A percentile compares a stretch with the other conserved stretches of the same genome.
Evolutionary conservation across 1,140 invertebrate genomes (phyloP).

Genomic region (Achatina immaculata): DNA sequence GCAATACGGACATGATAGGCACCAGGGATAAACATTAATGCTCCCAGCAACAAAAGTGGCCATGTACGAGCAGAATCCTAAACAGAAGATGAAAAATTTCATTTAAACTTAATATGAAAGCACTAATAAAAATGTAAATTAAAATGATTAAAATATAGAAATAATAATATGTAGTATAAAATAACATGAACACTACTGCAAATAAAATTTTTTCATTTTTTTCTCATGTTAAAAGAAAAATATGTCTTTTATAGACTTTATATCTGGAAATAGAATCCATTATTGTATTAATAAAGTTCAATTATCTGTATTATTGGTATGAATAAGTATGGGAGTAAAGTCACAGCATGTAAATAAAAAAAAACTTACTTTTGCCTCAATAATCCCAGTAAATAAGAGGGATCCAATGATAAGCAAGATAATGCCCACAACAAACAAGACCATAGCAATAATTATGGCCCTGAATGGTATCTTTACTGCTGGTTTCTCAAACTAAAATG

Average conservation of each 20-base stretch:
- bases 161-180: too few species aligned
- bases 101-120: background rate
- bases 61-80: conserved; percentile 79
- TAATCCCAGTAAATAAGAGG: conserved; percentile 82
- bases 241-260: too few species aligned
- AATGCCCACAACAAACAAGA: conserved; percentile 82
- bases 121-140: background rate
- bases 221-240: too few species aligned
- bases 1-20: conserved; percentile 90
- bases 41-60: conserved; percentile 87
- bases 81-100: conserved; percentile 45
- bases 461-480: conserved; percentile 83
- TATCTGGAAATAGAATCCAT: too few species aligned
- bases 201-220: too few species aligned
- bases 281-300: too few species aligned
- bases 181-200: too few species aligned
- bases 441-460: conserved; percentile 81
- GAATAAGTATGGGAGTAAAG: too few species aligned
- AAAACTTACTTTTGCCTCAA: conserved; percentile 80
- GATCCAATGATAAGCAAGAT: conserved; percentile 81
- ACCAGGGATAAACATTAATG: conserved; percentile 90
- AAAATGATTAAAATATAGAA: too few species aligned
- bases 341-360: too few species aligned
- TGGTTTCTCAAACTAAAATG: conserved; percentile 75
- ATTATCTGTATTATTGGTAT: too few species aligned